These are phyloP conservation scores for Brachionus plicatilis DNA, from an alignment of 1,140 invertebrate species.

Conservation along the genomic window DNA sequence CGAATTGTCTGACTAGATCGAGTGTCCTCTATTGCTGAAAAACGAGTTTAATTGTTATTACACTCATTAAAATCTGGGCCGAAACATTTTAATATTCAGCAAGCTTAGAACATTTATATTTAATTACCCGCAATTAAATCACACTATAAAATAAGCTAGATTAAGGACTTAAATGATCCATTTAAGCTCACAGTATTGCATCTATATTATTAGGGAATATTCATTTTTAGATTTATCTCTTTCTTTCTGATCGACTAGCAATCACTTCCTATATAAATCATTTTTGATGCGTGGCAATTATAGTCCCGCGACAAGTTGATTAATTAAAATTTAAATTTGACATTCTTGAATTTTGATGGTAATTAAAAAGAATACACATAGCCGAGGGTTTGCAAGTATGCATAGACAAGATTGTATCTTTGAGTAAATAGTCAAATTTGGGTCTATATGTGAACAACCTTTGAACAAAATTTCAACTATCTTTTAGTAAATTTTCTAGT, in stretches of 20 bases:
- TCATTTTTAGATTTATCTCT: not conserved
- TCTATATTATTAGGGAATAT: not conserved
- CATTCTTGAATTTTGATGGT: not conserved
- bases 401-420: not conserved
- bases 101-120: constrained; percentile 1
- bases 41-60: not conserved
- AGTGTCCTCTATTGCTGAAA: not conserved
- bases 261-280: not conserved
- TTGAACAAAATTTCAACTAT: not conserved
- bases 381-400: not conserved
- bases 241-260: not conserved
- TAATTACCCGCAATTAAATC: not conserved
- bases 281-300: not conserved
- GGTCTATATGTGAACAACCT: not conserved
- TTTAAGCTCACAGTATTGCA: not conserved
- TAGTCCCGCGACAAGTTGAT: not conserved
- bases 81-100: not conserved
- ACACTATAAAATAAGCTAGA: not conserved
- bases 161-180: not conserved
- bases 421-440: not conserved
- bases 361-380: not conserved
- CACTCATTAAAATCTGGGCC: not conserved
- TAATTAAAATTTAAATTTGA: constrained; percentile 5
- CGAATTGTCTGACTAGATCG: not conserved
- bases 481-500: not conserved